Evolutionary conservation across 2,888 invertebrate species (phyloP), one percentile per base, ranked within the genome.

Genomic region (Timandra comae): DNA sequence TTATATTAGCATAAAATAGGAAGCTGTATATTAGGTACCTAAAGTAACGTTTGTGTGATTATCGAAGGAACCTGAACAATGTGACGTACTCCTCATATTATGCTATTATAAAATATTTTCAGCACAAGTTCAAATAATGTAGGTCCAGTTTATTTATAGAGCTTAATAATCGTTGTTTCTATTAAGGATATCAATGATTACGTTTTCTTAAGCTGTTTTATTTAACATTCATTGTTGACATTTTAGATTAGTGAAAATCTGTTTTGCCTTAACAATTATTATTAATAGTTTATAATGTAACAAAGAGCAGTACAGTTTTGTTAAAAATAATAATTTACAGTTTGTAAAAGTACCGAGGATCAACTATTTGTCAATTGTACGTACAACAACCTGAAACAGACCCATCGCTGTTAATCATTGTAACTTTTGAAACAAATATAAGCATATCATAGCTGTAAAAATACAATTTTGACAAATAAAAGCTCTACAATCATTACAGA

Each of bases 361-460:
- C 70, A 71, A 74, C 63, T 63, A 74, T 77, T 79, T 70, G 84
- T 84, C 82, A 82, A 84, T 81, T 82, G 72, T 71, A 59, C 69
- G 72, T 71, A 59, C 69, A 77, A 71, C 74, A 77, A 75, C 69
- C 61, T 60, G 52, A 52, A 67, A 67, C 64, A 77, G 62, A 68
- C 52, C 75, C 81, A 81, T 82, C 80, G 81, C 86, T 86, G 87
- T 87, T 87, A 87, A 86, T 87, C 81, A 80, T 86, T 86, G 80
- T 85, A 86, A 86, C 85, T 73, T 75, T 90, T 87, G 89, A 89
- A 89, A 89, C 90, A 88, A 89, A 91, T 90, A 89, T 91, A 93
- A 93, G 93, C 93, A 93, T 93, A 93, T 93, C 93, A 93, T 93
- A 93, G 93, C 91, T 93, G 93, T 93, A 93, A 93, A 91, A 90